Base-by-base conservation (phyloP, 1,140 invertebrate genomes). In the Bombyx mandarina region DNA sequence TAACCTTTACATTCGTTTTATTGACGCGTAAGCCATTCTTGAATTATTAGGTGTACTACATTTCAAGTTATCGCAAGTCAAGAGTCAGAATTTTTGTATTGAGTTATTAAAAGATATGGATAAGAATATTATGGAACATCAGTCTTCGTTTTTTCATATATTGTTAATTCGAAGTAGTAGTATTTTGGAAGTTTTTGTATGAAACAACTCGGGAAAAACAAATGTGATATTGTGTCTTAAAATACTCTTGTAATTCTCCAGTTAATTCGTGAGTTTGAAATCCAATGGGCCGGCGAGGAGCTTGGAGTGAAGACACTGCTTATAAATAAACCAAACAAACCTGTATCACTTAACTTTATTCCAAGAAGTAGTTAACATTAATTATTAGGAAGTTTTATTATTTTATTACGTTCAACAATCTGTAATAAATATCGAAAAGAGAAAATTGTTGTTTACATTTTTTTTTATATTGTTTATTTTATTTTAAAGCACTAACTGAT, bases 291-390 rank as follows among this genome's bases (percentile, higher is more conserved):
- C 56, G 92, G 92, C 1, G 77, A 69, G 26, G 68, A 89, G 2
- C 73, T 96, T 54, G 93, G 91, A 59, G 88, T 92, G 8, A 82
- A 89, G 59, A 93, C 94, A 0, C 75, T 91, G 22, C 82, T 95
- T 10, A 96, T 97, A 54, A 96, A 96, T 67, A 92, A 93, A 73
- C 95, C 95, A 1, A 91, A 95, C 83, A 82, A 88, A 63, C 92
- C 94, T 8, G 88, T 96, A 10, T 81, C 88, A 50, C 79, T 96
- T 46, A 80, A 67, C 35, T 92, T 93, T 69, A 77, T 75, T 62
- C 46, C 69, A 53, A 82, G 86, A 67, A 55, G 45, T 26, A 7
- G 49, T 8, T 68, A 66, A 69, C 42, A 43, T 8, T 51, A 51
- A 51, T 35, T 46, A 46, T 3, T 46, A 7, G 6, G 6, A 3